Conservation (phyloP, 2,113 vertebrate genomes). For the Haemorhous mexicanus region DNA sequence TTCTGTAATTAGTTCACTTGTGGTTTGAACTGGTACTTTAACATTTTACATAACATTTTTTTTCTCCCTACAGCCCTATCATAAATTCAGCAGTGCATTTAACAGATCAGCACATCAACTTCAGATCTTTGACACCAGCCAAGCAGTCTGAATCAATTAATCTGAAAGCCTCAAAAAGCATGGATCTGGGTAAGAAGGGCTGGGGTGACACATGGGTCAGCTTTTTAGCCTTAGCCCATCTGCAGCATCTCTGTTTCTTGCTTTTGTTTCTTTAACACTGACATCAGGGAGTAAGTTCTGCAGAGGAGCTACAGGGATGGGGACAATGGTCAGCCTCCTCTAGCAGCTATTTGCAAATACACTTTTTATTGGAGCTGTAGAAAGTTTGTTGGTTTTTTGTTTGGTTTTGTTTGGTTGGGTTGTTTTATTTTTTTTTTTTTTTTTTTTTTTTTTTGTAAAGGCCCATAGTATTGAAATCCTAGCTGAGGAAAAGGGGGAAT, state of each 20-base stretch:
- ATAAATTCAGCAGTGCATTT: slow-evolving; percentile 67
- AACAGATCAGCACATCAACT: slow-evolving; percentile 73
- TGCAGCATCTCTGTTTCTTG: slow-evolving; percentile 34
- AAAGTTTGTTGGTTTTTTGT: not conserved
- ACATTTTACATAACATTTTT: not conserved
- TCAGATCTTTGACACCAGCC: slow-evolving; percentile 67
- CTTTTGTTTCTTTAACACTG: slow-evolving; percentile 45
- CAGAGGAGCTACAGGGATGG: not conserved
- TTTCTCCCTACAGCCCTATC: slow-evolving; percentile 50
- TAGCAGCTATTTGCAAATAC: slow-evolving; percentile 16
- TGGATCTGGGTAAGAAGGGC: slow-evolving; percentile 90
- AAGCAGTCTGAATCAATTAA: slow-evolving; percentile 83
- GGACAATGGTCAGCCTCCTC: not conserved
- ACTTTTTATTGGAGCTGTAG: not conserved
- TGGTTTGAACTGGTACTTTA: slow-evolving; percentile 42
- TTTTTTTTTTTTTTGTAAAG: not conserved
- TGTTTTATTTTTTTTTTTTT: not conserved
- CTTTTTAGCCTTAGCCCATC: slow-evolving; percentile 11
- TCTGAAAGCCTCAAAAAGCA: slow-evolving; percentile 94
- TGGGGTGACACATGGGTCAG: slow-evolving; percentile 25
- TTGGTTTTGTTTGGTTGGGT: not conserved
- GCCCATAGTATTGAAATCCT: not conserved
- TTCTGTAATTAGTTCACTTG: slow-evolving; percentile 13
- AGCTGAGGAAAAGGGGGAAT: not conserved
- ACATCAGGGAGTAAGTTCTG: not conserved